Evolutionary conservation across 1,140 invertebrate genomes (phyloP).

Genomic region (Penaeus japonicus): DNA sequence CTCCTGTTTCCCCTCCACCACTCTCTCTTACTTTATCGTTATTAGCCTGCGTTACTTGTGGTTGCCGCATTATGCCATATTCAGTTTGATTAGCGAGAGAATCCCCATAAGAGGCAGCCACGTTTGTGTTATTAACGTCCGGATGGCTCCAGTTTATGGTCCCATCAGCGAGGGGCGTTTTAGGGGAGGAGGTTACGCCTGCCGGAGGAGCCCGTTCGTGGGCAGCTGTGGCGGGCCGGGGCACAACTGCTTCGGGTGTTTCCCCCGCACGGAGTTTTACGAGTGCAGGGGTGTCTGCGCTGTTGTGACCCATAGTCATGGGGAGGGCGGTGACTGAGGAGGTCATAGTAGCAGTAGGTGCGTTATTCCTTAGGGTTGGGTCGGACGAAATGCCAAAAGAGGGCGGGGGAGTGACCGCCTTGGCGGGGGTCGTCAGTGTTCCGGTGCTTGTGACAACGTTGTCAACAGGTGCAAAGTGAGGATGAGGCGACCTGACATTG

Average conservation of each 20-base stretch:
- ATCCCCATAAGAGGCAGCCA: constrained; percentile 8
- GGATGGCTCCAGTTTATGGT: not conserved
- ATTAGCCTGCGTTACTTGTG: constrained; percentile 7
- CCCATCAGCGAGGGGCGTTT: constrained; percentile 2
- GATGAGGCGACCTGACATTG: no score
- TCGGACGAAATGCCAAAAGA: no score
- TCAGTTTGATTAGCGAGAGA: constrained; percentile 38
- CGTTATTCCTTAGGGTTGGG: no score
- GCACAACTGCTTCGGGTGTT: not conserved
- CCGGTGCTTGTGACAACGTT: no score
- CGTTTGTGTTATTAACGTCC: constrained; percentile 32
- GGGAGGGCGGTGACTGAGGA: no score
- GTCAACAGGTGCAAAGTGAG: no score
- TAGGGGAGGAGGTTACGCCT: not conserved
- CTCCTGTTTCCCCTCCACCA: not conserved
- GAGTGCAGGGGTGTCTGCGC: no score
- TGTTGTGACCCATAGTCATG: no score
- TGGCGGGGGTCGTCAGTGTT: no score
- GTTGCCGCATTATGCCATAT: constrained; percentile 21
- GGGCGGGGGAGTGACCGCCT: no score
- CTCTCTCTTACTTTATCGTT: constrained; percentile 18
- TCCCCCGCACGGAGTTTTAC: no score
- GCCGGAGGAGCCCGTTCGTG: not conserved
- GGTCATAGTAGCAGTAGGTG: no score
- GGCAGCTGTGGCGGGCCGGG: not conserved